Percentiles rank a stretch among this genome's conserved stretches.
phyloP scores from a whole-genome alignment of 2,797 vertebrate genomes.

The Sebastes iracundus region DNA sequence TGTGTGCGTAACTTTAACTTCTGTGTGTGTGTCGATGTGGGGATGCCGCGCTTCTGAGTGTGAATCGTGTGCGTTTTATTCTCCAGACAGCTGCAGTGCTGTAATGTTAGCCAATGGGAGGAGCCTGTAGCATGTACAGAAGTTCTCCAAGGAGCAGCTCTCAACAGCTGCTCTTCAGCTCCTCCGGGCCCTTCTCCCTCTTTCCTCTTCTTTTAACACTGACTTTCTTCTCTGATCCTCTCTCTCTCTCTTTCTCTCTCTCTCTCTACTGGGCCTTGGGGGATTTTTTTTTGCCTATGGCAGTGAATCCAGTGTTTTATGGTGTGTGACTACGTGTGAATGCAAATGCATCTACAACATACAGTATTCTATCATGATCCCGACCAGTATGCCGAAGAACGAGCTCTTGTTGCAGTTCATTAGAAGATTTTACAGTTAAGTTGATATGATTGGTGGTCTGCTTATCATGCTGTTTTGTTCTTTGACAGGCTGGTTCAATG shows the following conservation, averaged over 20 bases:
- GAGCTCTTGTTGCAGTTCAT: neutral
- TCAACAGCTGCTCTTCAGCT: constrained; percentile 71
- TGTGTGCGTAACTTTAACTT: neutral
- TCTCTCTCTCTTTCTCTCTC: neutral
- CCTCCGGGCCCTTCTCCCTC: constrained; percentile 52
- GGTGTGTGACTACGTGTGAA: constrained; percentile 16
- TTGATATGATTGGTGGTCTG: neutral
- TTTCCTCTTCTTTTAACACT: constrained; percentile 45
- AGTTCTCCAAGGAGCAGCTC: constrained; percentile 63
- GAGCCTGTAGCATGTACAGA: constrained; percentile 58
- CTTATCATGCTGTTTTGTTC: neutral
- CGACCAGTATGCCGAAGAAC: neutral
- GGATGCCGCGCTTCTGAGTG: constrained; percentile 2
- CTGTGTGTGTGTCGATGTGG: neutral
- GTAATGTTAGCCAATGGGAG: constrained; percentile 62
- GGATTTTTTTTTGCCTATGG: constrained; percentile 30
- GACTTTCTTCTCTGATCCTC: constrained; percentile 49
- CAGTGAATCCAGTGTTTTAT: constrained; percentile 18
- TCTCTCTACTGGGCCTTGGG: neutral
- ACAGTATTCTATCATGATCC: neutral
- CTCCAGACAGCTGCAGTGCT: constrained; percentile 61
- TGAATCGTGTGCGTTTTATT: constrained; percentile 22
- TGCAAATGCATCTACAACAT: neutral
- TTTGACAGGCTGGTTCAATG: neutral
- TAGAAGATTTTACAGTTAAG: neutral